Evolutionary conservation across 2,888 invertebrate genomes (phyloP), one percentile per base, ranked within the genome.

Genomic region (Sussaba pulchella): DNA sequence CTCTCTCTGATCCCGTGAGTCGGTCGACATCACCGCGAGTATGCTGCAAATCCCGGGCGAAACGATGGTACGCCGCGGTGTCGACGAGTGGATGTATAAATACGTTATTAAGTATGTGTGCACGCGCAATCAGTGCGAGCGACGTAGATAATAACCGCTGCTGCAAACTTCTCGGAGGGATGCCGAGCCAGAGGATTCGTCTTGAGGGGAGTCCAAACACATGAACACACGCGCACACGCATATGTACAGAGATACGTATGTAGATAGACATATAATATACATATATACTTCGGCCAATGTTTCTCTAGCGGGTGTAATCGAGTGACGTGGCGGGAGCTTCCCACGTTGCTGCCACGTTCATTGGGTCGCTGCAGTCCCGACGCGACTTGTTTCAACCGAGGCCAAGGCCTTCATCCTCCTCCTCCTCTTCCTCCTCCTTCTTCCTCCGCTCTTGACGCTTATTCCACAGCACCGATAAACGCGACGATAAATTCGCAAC

Each of bases 121-220:
- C 71, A 82, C 80, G 80, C 82, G 84, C 79, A 80, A 83, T 19
- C 52, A 43, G 17, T 21, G 26, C n/a, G 39, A 14, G 10, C 36
- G 31, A 76, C 61, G 50, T 9, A 3, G 57, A 52, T 67, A 41
- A 63, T 61, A 61, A 21, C 52, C 41, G 50, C 4, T n/a, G 43
- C 14, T 63, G 31, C 5, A 63, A 69, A 59, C 26, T 52, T 43
- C 45, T 54, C 39, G 14, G 45, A 70, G 17, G 17, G 21, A 36
- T 21, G 57, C 41, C 8, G 9, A 21, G 67, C 31, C 31, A 2
- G 31, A 31, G 31, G 31, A 31, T 31, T 31, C 31, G 31, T 31
- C n/a, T 31, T 6, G 31, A 31, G 31, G 6, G 6, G 6, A 31
- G 31, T 6, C 31, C 6, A 6, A 6, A 6, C 6, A 6, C 31